Conservation (phyloP, 2,888 invertebrate species). For the Erebia epiphron region DNA sequence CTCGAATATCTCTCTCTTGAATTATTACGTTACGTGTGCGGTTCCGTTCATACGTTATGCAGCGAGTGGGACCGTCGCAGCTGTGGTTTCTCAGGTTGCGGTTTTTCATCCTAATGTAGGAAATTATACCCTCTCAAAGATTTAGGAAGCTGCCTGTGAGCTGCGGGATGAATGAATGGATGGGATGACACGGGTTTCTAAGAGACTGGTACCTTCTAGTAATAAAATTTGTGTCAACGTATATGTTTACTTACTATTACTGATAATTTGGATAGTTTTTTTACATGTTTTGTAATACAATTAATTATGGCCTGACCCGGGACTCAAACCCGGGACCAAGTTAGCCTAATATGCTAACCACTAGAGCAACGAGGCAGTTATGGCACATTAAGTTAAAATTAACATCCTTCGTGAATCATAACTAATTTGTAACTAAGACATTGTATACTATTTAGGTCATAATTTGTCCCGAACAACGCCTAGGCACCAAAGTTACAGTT, state of each 20-base stretch:
- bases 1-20: slow-evolving; percentile 21
- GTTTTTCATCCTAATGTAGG: slow-evolving; percentile 40
- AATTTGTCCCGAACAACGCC: slow-evolving; percentile 33
- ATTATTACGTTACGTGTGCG: slow-evolving; percentile 22
- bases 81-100: slow-evolving; percentile 45
- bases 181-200: slow-evolving; percentile 5
- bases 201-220: slow-evolving; percentile 10
- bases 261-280: background rate
- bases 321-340: too few relatives aligned
- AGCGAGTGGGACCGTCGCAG: slow-evolving; percentile 28
- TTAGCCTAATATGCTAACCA: too few relatives aligned
- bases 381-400: too few relatives aligned
- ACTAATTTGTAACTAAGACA: slow-evolving; percentile 24
- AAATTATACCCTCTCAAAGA: slow-evolving; percentile 49
- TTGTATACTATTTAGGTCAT: slow-evolving; percentile 31
- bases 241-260: background rate
- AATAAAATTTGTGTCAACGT: slow-evolving; percentile 14
- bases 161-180: slow-evolving; percentile 15
- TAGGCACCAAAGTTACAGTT: slow-evolving; percentile 31
- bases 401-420: background rate
- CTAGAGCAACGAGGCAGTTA: too few relatives aligned
- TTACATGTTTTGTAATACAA: too few relatives aligned
- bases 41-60: slow-evolving; percentile 28
- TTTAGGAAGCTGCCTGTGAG: slow-evolving; percentile 38
- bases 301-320: too few relatives aligned